phyloP scores from a whole-genome alignment of 2,113 vertebrate species.

The Pionites leucogaster region DNA sequence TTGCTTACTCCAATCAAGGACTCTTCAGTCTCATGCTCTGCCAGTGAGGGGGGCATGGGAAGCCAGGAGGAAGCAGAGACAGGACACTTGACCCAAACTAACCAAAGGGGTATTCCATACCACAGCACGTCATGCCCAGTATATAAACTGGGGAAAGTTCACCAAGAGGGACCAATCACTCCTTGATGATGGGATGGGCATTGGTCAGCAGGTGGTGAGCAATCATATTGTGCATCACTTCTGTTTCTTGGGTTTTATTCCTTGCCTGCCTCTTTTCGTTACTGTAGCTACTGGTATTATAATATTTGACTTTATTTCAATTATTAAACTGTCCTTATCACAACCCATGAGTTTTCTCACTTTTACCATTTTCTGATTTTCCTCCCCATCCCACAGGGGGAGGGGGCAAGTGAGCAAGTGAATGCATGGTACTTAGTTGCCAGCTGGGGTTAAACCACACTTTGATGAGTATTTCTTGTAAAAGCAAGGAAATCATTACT shows the following conservation, averaged over 20 bases:
- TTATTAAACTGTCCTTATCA: neutral
- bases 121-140: neutral
- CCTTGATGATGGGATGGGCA: neutral
- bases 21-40: neutral
- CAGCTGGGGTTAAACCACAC: neutral
- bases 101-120: neutral
- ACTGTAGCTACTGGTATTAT: neutral
- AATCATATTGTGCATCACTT: neutral
- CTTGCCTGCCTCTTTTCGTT: neutral
- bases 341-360: neutral
- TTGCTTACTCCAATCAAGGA: neutral
- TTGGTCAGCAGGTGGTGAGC: neutral
- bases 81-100: neutral
- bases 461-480: neutral
- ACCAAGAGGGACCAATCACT: neutral
- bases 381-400: neutral
- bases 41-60: neutral
- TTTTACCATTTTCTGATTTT: neutral
- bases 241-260: neutral
- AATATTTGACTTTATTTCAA: neutral
- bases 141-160: neutral
- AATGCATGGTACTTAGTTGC: neutral
- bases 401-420: neutral
- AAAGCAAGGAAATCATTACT: neutral
- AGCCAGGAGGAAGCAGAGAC: neutral